Evolutionary conservation across 2,113 vertebrate species (phyloP), one percentile per base, ranked within the genome.

Genomic region (Catagonus wagneri): DNA sequence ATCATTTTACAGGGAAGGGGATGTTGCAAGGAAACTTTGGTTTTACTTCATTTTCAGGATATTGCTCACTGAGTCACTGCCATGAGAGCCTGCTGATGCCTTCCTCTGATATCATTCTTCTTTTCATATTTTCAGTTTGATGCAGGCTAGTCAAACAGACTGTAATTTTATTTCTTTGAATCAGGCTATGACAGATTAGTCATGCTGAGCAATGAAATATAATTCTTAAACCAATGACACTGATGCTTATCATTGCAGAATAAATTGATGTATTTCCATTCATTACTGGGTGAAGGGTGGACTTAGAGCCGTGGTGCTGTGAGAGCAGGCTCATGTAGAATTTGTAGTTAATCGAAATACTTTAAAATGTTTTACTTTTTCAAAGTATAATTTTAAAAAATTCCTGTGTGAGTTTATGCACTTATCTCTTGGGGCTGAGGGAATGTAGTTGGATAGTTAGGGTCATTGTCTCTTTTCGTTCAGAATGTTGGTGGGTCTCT

Each of bases 131-230:
- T 89, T 86, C 14, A 63, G 29, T 78, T 68, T 74, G 83, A 75
- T 76, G 17, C 16, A 88, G 72, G 50, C 22, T 54, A 90, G 36
- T 79, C 52, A 93, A 80, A 58, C n/a, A 93, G 15, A 50, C 80
- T 74, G 29, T n/a, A 68, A 10, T 32, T 79, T 83, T 34, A 32
- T 87, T 79, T 94, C 39, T 86, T 76, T 89, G 63, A 95, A 39
- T 93, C 72, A 92, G 25, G 3, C 16, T 85, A 34, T 71, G 58
- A 79, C 12, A 75, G 72, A n/a, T 80, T 86, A 69, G 61, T 76
- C 29, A 56, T 83, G 83, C 50, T 94, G 66, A 96, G 39, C 54
- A 95, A 95, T 61, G 79, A 15, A 56, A 52, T 87, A 65, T 66
- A 2, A 76, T 72, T 83, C 25, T 92, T 85, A 89, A 93, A 32